Evolutionary conservation across 2,888 invertebrate species (phyloP), one percentile per base, ranked within the genome.

Genomic region (Lasiommata megera): DNA sequence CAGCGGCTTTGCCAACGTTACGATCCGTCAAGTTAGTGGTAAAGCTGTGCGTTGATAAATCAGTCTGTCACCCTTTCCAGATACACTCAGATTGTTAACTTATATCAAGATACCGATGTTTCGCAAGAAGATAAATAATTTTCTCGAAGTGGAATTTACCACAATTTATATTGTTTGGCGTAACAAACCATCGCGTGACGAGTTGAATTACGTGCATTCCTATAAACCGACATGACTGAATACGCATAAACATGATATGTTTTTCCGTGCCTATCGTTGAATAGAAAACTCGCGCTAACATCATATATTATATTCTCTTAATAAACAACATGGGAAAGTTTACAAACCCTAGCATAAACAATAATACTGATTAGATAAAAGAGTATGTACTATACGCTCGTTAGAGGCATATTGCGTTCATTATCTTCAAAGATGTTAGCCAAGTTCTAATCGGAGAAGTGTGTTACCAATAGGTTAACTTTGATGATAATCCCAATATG

Each of bases 91-190:
- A n/a, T n/a, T n/a, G n/a, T n/a, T n/a, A n/a, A n/a, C n/a, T 48
- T 36, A 9, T 3, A 23, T 18, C 18, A 18, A 67, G 72, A 72
- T 71, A 72, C 71, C 70, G 67, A 67, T 67, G 69, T 74, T 79
- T 71, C 70, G 72, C 66, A 69, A 73, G 71, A 71, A 73, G 71
- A 72, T 71, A 82, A 81, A 80, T 74, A 79, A 72, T 77, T 79
- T 79, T 76, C 77, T 77, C 66, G 67, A 60, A 62, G 74, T 85
- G 84, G 86, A 86, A 80, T 82, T 84, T 82, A 76, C 76, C 72
- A 72, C 69, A 40, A 69, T 67, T 70, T 23, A 3, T 69, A 76
- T 80, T 80, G 76, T 80, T 75, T 71, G 65, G 58, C 61, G 61
- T 57, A 56, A 60, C 57, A 68, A 62, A 66, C 63, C 62, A 66